phyloP scores from a whole-genome alignment of 2,113 vertebrate species.

The Ia io region DNA sequence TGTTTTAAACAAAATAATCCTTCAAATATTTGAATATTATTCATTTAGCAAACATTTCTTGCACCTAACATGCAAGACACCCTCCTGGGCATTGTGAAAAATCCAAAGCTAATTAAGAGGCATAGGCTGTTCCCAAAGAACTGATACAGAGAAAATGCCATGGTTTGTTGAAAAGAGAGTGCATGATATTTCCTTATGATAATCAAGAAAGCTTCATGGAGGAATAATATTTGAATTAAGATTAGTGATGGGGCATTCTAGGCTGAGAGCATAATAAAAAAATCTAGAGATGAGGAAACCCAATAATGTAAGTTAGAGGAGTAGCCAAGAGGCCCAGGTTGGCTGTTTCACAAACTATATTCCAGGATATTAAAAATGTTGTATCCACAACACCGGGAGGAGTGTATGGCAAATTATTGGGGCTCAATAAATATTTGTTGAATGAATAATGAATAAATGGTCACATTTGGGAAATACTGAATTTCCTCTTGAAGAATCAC shows the following conservation, averaged over 20 bases:
- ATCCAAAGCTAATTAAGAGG: conserved; percentile 24
- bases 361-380: conserved; percentile 24
- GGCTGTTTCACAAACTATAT: not conserved
- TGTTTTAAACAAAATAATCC: conserved; percentile 5
- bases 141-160: not conserved
- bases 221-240: conserved; percentile 31
- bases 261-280: not conserved
- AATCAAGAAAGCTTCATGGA: conserved; percentile 1
- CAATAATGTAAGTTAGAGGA: not conserved
- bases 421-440: conserved; percentile 12
- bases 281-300: not conserved
- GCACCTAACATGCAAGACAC: not conserved
- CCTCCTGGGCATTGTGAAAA: not conserved
- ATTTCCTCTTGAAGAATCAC: not conserved
- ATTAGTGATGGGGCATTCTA: not conserved
- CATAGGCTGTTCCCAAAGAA: not conserved
- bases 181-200: conserved; percentile 18
- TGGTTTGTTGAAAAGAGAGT: conserved; percentile 15
- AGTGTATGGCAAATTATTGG: not conserved
- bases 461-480: conserved; percentile 40
- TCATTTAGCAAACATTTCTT: conserved; percentile 45
- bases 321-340: not conserved
- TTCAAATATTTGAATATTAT: conserved; percentile 41
- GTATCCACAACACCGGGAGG: not conserved
- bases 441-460: conserved; percentile 14